Base-by-base conservation (phyloP, 2,888 invertebrate genomes). In the Epinotia brunnichana region DNA sequence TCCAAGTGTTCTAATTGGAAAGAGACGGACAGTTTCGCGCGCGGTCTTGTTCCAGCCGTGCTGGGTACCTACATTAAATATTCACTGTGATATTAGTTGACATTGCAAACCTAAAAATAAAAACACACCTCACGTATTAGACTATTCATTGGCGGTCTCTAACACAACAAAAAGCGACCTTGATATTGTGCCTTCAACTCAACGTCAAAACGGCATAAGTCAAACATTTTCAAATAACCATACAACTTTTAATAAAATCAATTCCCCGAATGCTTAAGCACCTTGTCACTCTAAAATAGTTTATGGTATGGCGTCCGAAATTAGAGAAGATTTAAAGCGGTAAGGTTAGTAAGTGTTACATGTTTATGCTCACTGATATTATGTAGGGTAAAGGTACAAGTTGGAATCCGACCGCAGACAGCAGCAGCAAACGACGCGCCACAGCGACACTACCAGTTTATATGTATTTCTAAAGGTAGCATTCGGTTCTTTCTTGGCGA, bases 151-250 rank as follows among this genome's bases (percentile, higher is more conserved):
- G n/a, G 19, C 13, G 9, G 15, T 44, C 17, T 21, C 24, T 48
- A 17, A 53, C n/a, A 48, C 59, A 57, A 69, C 59, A 70, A 70
- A 70, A 70, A 70, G 35, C 51, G 59, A 39, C 64, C 70, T 4
- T 70, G 70, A 64, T 70, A 59, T 70, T 70, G 41, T 44, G 3
- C 11, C 29, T 35, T 5, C 10, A 11, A 39, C 17, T 24, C 17
- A 59, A 15, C 21, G 60, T 39, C 29, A 21, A 60, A 62, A 48
- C 48, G 48, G n/a, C 21, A 11, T n/a, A 62, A 62, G 57, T 10
- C n/a, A 17, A 13, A 13, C 13, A 0, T 13, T 24, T 62, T 48
- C 4, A 21, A 9, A 44, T 44, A 24, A 60, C 17, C 0, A 11
- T 39, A 59, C 17, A 24, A 15, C 61, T 21, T 17, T 61, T 21